These are phyloP conservation scores for Cygnus atratus DNA, from an alignment of 2,113 vertebrate genomes.

Conservation along the genomic window DNA sequence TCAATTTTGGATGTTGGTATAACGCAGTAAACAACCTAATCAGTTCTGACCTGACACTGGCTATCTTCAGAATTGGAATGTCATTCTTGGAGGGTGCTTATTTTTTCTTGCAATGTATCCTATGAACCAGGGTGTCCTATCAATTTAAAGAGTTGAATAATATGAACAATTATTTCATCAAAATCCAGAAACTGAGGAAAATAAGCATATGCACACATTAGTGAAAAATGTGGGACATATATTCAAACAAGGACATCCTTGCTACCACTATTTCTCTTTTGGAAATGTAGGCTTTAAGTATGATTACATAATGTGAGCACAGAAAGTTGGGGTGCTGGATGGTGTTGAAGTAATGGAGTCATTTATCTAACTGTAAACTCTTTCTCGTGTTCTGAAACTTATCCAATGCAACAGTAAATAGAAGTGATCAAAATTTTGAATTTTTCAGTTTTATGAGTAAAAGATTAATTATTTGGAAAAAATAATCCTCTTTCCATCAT, in stretches of 20 bases:
- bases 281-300: neutral
- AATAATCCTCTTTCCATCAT: neutral
- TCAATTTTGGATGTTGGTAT: neutral
- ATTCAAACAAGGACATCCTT: neutral
- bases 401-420: neutral
- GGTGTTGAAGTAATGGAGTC: neutral
- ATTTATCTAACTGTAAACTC: neutral
- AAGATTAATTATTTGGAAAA: neutral
- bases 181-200: neutral
- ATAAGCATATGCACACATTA: neutral
- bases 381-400: neutral
- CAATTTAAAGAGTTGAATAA: neutral
- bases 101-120: neutral
- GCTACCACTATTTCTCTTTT: neutral
- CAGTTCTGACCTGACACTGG: neutral
- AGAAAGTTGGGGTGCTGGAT: neutral
- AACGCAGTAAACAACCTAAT: neutral
- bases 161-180: neutral
- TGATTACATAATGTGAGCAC: neutral
- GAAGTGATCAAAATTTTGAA: neutral
- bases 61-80: neutral
- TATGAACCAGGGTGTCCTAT: neutral
- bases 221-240: neutral
- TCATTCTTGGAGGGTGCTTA: neutral
- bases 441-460: neutral